Evolutionary conservation across 2,113 vertebrate species (phyloP).

Genomic region (Cavia aperea): DNA sequence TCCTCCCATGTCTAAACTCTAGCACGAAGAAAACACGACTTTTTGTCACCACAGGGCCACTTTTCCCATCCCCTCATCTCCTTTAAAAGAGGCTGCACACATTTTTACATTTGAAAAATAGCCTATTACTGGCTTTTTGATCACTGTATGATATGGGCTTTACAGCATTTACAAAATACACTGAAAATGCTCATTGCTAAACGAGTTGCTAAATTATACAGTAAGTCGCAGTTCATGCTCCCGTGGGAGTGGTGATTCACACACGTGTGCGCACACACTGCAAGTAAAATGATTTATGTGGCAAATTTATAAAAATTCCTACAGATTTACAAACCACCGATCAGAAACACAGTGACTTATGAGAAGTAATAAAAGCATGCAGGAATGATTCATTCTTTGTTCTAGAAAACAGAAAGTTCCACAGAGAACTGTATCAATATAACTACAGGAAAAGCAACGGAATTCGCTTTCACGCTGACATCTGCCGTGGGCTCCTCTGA

Average conservation of each 20-base stretch:
- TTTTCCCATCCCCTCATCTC: background rate
- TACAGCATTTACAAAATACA: background rate
- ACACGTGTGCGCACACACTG: background rate
- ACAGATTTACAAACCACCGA: slow-evolving; percentile 17
- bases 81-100: background rate
- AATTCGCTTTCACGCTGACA: slow-evolving; percentile 42
- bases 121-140: background rate
- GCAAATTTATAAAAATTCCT: slow-evolving; percentile 11
- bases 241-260: background rate
- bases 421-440: slow-evolving; percentile 42
- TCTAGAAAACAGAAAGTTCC: slow-evolving; percentile 29
- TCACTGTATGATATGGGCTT: background rate
- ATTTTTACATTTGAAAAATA: slow-evolving; percentile 31
- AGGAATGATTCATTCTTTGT: slow-evolving; percentile 13
- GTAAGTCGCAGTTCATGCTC: slow-evolving; percentile 18
- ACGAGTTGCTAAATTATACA: slow-evolving; percentile 24
- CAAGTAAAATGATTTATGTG: slow-evolving; percentile 2
- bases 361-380: slow-evolving; percentile 26
- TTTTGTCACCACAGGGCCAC: background rate
- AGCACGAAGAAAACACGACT: slow-evolving; percentile 8
- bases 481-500: slow-evolving; percentile 3
- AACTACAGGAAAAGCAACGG: slow-evolving; percentile 39
- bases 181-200: slow-evolving; percentile 2
- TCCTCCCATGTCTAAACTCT: background rate
- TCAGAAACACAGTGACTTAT: slow-evolving; percentile 33